Evolutionary conservation across 2,797 vertebrate species (phyloP).

Genomic region (Cottoperca gobio): DNA sequence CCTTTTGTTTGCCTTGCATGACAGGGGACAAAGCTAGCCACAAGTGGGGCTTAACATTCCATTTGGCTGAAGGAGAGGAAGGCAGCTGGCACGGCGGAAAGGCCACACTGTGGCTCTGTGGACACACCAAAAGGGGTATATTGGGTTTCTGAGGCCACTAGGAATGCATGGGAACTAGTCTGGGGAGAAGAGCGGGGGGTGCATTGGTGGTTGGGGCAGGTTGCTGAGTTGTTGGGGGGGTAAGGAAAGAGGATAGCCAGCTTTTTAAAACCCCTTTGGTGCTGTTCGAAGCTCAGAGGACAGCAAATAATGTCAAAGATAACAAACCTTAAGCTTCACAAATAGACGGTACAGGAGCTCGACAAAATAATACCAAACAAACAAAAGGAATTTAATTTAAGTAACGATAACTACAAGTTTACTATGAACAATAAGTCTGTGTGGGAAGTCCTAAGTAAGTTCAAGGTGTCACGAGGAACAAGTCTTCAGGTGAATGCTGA

Average conservation of each 20-base stretch:
- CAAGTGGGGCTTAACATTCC: constrained; percentile 83
- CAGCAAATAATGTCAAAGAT: not conserved
- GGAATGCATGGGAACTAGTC: constrained; percentile 77
- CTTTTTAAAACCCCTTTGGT: constrained; percentile 1
- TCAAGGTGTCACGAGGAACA: too few species aligned
- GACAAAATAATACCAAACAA: too few species aligned
- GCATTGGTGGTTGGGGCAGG: not conserved
- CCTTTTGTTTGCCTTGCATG: constrained; percentile 75
- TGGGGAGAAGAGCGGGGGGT: constrained; percentile 9
- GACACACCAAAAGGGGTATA: constrained; percentile 34
- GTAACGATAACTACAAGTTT: too few species aligned
- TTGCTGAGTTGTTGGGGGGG: constrained; percentile 9
- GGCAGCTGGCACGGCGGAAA: constrained; percentile 61
- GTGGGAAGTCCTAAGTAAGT: too few species aligned
- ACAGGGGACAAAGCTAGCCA: constrained; percentile 62
- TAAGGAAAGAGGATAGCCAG: not conserved
- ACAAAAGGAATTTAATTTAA: too few species aligned
- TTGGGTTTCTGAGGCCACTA: constrained; percentile 69
- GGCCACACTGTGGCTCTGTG: constrained; percentile 46
- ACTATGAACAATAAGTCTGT: too few species aligned
- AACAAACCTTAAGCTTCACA: not conserved
- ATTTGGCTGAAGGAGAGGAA: constrained; percentile 56
- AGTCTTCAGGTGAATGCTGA: too few species aligned
- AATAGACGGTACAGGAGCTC: too few species aligned
- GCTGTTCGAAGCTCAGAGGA: not conserved